Percentiles rank a stretch among this genome's conserved stretches.
Evolutionary conservation across 2,113 vertebrate species (phyloP).

Genomic region (Daubentonia madagascariensis): DNA sequence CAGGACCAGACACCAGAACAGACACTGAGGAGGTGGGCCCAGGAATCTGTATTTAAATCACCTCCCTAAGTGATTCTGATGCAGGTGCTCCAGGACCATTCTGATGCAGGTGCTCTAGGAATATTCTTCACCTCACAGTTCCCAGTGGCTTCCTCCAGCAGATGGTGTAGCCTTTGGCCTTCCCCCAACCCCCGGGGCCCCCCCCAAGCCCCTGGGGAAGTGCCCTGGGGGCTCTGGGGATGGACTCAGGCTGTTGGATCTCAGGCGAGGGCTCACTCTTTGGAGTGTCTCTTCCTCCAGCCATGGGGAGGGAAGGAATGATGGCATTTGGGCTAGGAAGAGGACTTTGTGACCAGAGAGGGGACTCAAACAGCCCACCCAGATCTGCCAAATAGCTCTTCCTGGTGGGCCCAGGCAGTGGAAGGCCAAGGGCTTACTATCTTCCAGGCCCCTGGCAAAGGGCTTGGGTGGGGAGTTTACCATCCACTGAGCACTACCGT

Average conservation of each 20-base stretch:
- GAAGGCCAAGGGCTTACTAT: not conserved
- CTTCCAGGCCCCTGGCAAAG: not conserved
- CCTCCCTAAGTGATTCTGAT: not conserved
- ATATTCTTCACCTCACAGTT: not conserved
- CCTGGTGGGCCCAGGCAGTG: not conserved
- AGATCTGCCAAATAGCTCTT: not conserved
- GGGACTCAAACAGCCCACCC: not conserved
- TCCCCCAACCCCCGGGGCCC: too few relatives aligned
- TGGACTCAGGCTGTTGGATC: not conserved
- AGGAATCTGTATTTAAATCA: not conserved
- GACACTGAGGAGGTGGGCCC: not conserved
- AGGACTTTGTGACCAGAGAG: not conserved
- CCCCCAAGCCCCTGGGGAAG: too few relatives aligned
- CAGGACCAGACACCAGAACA: not conserved
- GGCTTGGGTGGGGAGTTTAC: not conserved
- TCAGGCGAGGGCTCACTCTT: not conserved
- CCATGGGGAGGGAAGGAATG: not conserved
- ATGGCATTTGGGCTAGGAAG: not conserved
- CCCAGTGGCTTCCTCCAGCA: not conserved
- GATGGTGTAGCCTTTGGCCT: not conserved
- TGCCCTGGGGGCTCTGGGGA: not conserved
- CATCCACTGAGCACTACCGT: not conserved
- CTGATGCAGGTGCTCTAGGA: not conserved
- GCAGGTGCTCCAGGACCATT: not conserved
- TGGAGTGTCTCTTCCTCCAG: not conserved